phyloP scores from a whole-genome alignment of 2,888 invertebrate species.

The Rhaphigaster nebulosa region DNA sequence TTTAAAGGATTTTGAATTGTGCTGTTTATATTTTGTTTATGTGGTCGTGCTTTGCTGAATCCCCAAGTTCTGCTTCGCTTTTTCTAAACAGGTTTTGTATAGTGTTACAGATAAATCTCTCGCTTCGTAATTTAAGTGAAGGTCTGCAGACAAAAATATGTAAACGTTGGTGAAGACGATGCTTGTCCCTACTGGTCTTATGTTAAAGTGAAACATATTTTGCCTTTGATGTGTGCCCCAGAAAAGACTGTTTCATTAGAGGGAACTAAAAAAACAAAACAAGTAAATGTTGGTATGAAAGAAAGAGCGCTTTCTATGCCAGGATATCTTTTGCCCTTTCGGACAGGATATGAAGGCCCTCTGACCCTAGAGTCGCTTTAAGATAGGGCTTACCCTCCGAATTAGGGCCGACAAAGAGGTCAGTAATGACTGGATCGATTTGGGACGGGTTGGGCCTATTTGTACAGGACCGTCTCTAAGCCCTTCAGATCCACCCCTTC shows the following conservation, averaged over 20 bases:
- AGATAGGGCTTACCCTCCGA: constrained; percentile 13
- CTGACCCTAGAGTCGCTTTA: neutral
- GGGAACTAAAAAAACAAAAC: neutral
- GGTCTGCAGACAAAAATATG: too few species aligned
- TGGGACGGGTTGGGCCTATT: constrained; percentile 20
- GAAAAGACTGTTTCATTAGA: neutral
- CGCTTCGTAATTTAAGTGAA: too few species aligned
- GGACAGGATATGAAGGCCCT: neutral
- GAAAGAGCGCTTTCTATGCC: neutral
- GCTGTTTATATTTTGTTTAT: too few species aligned
- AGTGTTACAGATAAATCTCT: too few species aligned
- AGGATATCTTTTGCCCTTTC: neutral
- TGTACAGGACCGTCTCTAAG: constrained; percentile 15
- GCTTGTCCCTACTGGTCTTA: too few species aligned
- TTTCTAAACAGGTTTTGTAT: too few species aligned
- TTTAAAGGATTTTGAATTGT: too few species aligned
- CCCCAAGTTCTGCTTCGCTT: too few species aligned
- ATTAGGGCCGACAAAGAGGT: constrained; percentile 38
- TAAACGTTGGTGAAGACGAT: too few species aligned
- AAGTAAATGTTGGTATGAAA: neutral
- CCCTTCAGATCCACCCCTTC: neutral
- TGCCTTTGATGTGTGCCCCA: neutral
- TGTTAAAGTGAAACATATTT: neutral
- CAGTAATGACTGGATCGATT: constrained; percentile 49
- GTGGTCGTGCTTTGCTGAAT: too few species aligned